Evolutionary conservation across 2,797 vertebrate species (phyloP), one percentile per base, ranked within the genome.

Genomic region (Heteromormyrus szaboi): DNA sequence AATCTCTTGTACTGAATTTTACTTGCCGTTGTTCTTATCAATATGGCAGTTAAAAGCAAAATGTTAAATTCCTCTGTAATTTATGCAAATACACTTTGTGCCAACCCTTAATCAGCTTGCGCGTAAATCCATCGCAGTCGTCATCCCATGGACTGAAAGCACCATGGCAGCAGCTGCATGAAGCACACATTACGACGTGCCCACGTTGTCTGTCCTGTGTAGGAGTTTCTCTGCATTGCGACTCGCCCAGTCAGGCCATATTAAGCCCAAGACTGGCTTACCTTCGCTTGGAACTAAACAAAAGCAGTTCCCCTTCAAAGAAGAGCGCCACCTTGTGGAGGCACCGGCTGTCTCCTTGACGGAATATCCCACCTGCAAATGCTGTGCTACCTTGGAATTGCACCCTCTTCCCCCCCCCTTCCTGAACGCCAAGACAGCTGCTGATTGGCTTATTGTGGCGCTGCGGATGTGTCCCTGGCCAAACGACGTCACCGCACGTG

Each of bases 151-250:
- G 56, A 88, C 59, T 87, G 89, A 51, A 29, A 68, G 62, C 25
- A 86, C 48, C 48, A 90, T 68, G 88, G 79, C 87, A 89, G 44
- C 89, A 90, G 90, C 88, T 90, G 93, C 93, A 95, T 93, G 93
- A 2, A 44, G 88, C 89, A 92, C 90, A 72, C 68, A 48, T 90
- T 33, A 91, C 92, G 89, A 81, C 89, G 89, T 79, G 91, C 91
- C 62, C 83, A 33, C 9, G 25, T 2, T 87, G 65, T 90, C 8
- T 88, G 85, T 72, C 65, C 22, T 88, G 86, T 87, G 87, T 65
- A 85, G 54, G 84, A 90, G 92, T 93, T 92, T 93, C 93, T 94
- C 93, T 94, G 94, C 91, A 92, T 93, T 51, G 46, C 89, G 19
- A 12, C 86, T 53, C 3, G 91, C 89, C 90, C n/a, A 88, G 89